Evolutionary conservation across 2,113 vertebrate genomes (phyloP).

Genomic region (Aix galericulata): DNA sequence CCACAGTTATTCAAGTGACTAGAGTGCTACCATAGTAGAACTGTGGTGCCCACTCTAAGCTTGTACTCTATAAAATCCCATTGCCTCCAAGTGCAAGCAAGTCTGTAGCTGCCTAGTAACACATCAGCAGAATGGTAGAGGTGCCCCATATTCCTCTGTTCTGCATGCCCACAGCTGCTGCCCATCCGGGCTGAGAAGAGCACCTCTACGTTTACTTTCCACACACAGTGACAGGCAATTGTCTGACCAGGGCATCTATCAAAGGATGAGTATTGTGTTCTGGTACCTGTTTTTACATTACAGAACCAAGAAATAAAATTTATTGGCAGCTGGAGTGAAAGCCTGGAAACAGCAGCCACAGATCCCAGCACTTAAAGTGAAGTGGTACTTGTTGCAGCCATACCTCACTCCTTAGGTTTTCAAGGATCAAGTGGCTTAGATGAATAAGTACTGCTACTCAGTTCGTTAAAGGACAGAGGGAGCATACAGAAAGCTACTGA

Average conservation of each 20-base stretch:
- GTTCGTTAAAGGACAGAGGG: neutral
- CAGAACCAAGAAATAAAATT: neutral
- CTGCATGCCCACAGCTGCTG: neutral
- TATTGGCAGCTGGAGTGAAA: neutral
- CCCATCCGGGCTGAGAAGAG: neutral
- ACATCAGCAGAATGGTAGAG: neutral
- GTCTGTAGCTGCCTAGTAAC: neutral
- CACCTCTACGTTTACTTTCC: neutral
- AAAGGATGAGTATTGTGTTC: rapidly evolving
- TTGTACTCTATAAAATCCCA: neutral
- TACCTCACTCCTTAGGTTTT: neutral
- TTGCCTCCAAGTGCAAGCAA: neutral
- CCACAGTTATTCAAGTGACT: neutral
- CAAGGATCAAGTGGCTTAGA: neutral
- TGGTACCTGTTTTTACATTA: neutral
- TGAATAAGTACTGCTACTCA: neutral
- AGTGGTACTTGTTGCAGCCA: neutral
- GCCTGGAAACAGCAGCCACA: neutral
- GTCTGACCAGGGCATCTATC: neutral
- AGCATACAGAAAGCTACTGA: neutral
- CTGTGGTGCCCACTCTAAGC: neutral
- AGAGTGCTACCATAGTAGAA: neutral
- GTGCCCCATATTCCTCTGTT: neutral
- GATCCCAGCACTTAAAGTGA: neutral
- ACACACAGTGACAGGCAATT: neutral